Evolutionary conservation across 2,888 invertebrate genomes (phyloP), one percentile per base, ranked within the genome.

Genomic region (Stramonita haemastoma): DNA sequence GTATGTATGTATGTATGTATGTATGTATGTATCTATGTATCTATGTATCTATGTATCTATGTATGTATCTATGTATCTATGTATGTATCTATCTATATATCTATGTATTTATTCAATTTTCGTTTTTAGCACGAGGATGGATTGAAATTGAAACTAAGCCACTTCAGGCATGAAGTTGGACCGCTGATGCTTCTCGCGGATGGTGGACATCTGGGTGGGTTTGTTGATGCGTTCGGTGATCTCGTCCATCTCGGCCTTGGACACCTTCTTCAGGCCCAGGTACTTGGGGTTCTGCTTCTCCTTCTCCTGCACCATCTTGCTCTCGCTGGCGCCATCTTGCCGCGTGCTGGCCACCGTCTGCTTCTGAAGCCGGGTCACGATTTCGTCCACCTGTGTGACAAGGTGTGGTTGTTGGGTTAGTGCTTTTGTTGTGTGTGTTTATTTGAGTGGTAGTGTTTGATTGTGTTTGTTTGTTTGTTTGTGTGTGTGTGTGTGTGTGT

Each of bases 161-260:
- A 87, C 87, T n/a, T 87, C 73, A n/a, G 87, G 87, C 87, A 87
- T 87, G 46, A 73, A 29, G 57, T 70, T 22, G n/a, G 86, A 66
- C 29, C 36, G 36, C 26, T 22, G 15, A 70, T 60, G 87, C 29
- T 57, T 34, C 32, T 93, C 93, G 32, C 94, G 89, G 57, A 93
- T 93, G 77, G 91, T 91, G 83, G 93, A 93, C 81, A 93, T 93
- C 79, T 92, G 92, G 32, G 94, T 94, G 11, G 94, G 93, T 73
- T 92, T 90, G 46, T 90, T 91, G 19, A 94, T 85, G 15, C 94
- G 90, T 15, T 92, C 91, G n/a, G 90, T 90, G 70, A 94, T 93
- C 89, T 91, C 92, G 17, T 93, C 92, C 90, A 92, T 90, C 81
- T 93, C 93, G 4, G 91, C 91, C 60, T 90, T 90, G 73, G 92